Base-by-base conservation (phyloP, 2,113 vertebrate genomes). In the Hyperoodon ampullatus region DNA sequence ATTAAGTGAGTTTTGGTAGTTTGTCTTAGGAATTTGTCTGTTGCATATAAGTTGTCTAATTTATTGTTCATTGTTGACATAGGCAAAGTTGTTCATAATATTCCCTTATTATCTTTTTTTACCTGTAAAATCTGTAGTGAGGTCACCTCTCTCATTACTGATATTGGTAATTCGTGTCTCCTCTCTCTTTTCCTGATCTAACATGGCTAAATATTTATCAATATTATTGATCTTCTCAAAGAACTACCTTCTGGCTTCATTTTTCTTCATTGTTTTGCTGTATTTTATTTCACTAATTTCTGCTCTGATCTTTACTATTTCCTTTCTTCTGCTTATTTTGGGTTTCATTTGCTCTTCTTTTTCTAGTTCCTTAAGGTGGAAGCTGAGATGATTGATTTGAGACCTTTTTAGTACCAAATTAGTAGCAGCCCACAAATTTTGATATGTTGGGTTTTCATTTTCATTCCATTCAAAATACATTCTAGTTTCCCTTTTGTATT, bases 391-490 rank as follows among this genome's bases (percentile, higher is more conserved):
- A 68, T 13, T 77, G 44, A 50, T 82, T 89, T 84, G 53, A 88
- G 47, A 42, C 2, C 50, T 85, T 95, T 81, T 18, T 75, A 78
- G 10, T 39, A 44, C 50, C 39, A 8, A 44, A 23, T 82, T 70
- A 77, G 84, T 71, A 72, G 33, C 23, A 80, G 30, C 33, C 83
- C 78, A 87, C 61, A 71, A 26, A 55, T 90, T 96, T 92, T 88
- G 39, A 58, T 42, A 55, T 14, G 21, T 23, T 78, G 55, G 3
- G 4, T 65, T 96, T 96, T 89, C 30, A 75, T 88, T 86, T 96
- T 86, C 58, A 92, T 83, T 77, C 78, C 44, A 82, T 83, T 95
- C 44, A 72, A 94, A 94, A 90, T 78, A 60, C 1, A 61, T 85
- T 90, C 44, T 53, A 63, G n/a, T 88, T 90, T 94, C 44, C 28